Base-by-base conservation (phyloP, 2,888 invertebrate genomes). In the Meiosimyza decipiens region DNA sequence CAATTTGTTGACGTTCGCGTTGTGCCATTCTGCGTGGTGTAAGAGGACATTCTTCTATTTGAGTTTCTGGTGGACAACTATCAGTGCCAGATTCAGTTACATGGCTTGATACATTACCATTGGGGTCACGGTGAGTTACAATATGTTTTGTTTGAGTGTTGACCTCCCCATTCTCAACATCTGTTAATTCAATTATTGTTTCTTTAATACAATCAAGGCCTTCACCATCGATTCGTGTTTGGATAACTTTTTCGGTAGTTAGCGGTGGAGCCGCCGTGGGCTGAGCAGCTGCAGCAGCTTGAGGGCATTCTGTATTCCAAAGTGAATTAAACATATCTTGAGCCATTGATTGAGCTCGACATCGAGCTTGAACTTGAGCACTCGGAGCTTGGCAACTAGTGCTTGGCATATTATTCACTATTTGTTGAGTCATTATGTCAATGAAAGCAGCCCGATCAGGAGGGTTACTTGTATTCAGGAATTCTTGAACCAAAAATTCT, bases 121-220 rank as follows among this genome's bases (percentile, higher is more conserved):
- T 67, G 51, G 51, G 55, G 62, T 76, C 77, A 9, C 72, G 74
- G 63, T 68, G 75, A 16, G 75, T 76, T 70, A 74, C 72, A 5
- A 75, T 64, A 55, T 76, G 71, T 40, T 68, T 69, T 18, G 67
- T 73, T 6, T 70, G 70, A 11, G 66, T 75, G 22, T 62, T 64
- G 11, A 73, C 49, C 65, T 73, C 74, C 5, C 75, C 77, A 3
- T 75, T 71, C 49, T 74, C 71, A 15, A 76, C 69, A 9, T 18
- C 68, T 0, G 75, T 74, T 6, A 55, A 67, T 72, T 77, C 74
- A 11, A 63, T 59, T 13, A 75, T 28, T 62, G 73, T 69, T 47
- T 77, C 75, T 47, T 55, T 66, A 47, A 76, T 59, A n/a, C 68
- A 66, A 52, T 75, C 75, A 40, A 63, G 60, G 2, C 72, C 74